phyloP scores from a whole-genome alignment of 2,113 vertebrate species.

The Nerophis ophidion region DNA sequence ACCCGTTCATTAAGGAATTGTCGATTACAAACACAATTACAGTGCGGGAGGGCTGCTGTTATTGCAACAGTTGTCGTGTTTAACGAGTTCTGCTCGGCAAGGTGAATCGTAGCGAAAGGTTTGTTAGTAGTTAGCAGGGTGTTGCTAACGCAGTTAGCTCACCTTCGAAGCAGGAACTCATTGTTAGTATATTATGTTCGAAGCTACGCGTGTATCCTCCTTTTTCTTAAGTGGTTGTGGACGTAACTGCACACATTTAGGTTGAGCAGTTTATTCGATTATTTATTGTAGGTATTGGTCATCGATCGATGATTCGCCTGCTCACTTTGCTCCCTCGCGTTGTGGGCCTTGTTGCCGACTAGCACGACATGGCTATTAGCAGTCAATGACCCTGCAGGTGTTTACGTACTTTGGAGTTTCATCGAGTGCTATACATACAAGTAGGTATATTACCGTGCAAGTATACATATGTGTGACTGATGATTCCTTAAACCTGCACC shows the following conservation, averaged over 20 bases:
- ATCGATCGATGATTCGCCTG: neutral
- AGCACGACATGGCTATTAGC: slow-evolving; percentile 27
- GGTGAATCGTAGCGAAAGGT: slow-evolving; percentile 61
- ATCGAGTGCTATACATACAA: neutral
- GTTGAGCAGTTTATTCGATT: neutral
- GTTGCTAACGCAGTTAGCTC: slow-evolving; percentile 37
- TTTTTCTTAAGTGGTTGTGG: neutral
- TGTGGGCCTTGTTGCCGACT: slow-evolving; percentile 49
- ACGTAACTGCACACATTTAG: neutral
- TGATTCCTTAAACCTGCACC: neutral
- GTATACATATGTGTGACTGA: neutral
- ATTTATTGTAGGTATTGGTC: neutral
- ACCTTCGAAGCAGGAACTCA: slow-evolving; percentile 30
- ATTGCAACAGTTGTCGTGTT: slow-evolving; percentile 51
- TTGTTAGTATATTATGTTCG: slow-evolving; percentile 43
- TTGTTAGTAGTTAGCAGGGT: slow-evolving; percentile 25
- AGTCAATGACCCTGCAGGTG: slow-evolving; percentile 5
- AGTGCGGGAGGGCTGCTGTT: slow-evolving; percentile 42
- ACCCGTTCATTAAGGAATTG: slow-evolving; percentile 25
- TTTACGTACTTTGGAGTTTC: neutral
- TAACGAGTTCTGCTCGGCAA: slow-evolving; percentile 62
- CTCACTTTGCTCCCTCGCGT: slow-evolving; percentile 14
- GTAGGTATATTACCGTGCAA: neutral
- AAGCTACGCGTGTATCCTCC: slow-evolving; percentile 5
- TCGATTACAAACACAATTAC: slow-evolving; percentile 15